Evolutionary conservation across 2,888 invertebrate species (phyloP), one percentile per base, ranked within the genome.

Genomic region (Aphrophora alni): DNA sequence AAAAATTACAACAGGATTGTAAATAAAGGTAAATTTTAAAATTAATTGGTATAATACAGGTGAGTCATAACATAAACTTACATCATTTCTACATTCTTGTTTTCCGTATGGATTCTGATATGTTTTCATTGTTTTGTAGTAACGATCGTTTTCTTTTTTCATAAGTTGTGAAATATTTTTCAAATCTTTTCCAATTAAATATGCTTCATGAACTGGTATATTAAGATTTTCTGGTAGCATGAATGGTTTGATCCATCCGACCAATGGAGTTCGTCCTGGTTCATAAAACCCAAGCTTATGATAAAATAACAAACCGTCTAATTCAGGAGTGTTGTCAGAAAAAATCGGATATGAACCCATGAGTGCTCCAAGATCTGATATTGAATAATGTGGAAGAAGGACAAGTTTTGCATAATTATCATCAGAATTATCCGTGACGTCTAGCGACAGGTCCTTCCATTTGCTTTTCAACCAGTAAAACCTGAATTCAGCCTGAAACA

Each of bases 231-330:
- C 97, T 0, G 93, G 92, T 10, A 98, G 87, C 98, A 98, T 98
- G 87, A 91, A 97, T 0, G 95, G 92, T 87, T 94, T 97, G 0
- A 99, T 89, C 98, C 98, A 99, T 0, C 95, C 94, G 0, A 98
- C 97, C 10, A 99, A 89, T 0, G 98, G 98, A 0, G 97, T 96
- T 75, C 91, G 88, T 1, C 96, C 97, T 77, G 92, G 90, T 8
- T 91, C 91, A 87, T 99, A 99, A 85, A 93, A 93, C 0, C 93
- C 92, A 82, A 92, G 90, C 85, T 94, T 94, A 88, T 98, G 97
- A 88, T 95, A 99, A 89, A 99, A 98, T 78, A 98, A 89, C 51
- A 98, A 87, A 0, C 99, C 99, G 88, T 98, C 98, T 77, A 97
- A 87, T 75, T 88, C 84, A 0, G 93, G 90, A 10, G 82, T 82